Base-by-base conservation (phyloP, 2,797 vertebrate genomes). In the Neopelma chrysocephalum region DNA sequence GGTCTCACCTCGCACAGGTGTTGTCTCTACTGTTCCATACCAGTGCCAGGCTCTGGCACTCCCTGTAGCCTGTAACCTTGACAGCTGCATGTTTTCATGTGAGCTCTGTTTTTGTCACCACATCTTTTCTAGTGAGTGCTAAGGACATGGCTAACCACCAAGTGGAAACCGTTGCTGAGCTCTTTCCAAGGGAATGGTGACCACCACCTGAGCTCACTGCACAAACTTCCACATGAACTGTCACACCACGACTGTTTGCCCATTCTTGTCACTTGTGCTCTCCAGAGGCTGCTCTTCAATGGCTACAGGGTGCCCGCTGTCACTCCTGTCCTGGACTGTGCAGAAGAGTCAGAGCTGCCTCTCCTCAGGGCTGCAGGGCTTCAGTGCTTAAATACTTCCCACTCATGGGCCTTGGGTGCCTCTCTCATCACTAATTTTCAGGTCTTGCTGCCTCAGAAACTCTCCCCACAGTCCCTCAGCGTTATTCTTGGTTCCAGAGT, bases 81-180 rank as follows among this genome's bases (percentile, higher is more conserved):
- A 29, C 10, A 50, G 9, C 4, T 43, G 11, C 15, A 36, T 10
- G 18, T 36, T 36, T 69, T 48, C 19, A 47, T 11, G 6, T 42
- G 31, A 1, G 0, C 12, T 36, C 12, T 4, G 1, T 54, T 61
- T 61, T 40, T 8, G 4, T 32, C 48, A 32, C 10, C 9, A 16
- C 9, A 29, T 10, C 11, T n/a, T 50, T 54, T 42, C 47, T 56
- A 27, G 7, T 36, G 26, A 20, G 4, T 15, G 9, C 26, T 89
- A 42, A 48, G 27, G 7, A 32, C 38, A 3, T 10, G 7, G 12
- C 9, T 36, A 32, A 26, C 34, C 12, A 48, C 8, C 22, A 34
- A 36, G 42, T 32, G 18, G 12, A 34, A 75, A 36, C 34, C 18
- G 14, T 32, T 36, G 48, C 26, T 69, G 7, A 42, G 7, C 17